A percentile compares a stretch with the other conserved stretches of the same genome.
phyloP scores from a whole-genome alignment of 2,888 invertebrate species.

The Mongoloraphidia duomilia region DNA sequence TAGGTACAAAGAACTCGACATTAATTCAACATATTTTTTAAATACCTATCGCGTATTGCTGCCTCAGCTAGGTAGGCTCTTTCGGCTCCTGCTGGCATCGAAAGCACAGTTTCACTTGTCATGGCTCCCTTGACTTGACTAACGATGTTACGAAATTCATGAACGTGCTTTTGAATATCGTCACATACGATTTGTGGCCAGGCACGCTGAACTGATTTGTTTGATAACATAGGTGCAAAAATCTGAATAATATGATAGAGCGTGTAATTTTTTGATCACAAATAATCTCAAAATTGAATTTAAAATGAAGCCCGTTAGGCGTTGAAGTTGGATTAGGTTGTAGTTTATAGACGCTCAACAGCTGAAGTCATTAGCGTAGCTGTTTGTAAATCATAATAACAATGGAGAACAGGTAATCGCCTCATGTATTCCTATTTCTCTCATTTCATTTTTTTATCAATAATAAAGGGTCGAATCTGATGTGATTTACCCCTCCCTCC shows the following conservation, averaged over 20 bases:
- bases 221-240: constrained; percentile 56
- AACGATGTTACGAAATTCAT: constrained; percentile 52
- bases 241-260: constrained; percentile 26
- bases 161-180: constrained; percentile 55
- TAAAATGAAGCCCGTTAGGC: background rate
- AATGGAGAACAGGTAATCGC: background rate
- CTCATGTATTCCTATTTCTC: too few species aligned
- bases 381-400: background rate
- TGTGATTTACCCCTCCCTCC: too few species aligned
- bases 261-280: background rate
- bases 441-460: too few species aligned
- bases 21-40: too few species aligned
- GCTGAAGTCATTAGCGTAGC: too few species aligned
- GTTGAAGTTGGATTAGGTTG: too few species aligned
- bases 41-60: constrained; percentile 29
- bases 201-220: constrained; percentile 50
- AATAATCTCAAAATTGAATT: background rate
- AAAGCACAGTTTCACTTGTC: constrained; percentile 70
- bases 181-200: constrained; percentile 61
- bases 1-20: too few species aligned
- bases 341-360: too few species aligned
- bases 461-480: too few species aligned
- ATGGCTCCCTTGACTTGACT: constrained; percentile 71
- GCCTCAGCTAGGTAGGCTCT: constrained; percentile 47
- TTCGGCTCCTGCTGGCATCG: constrained; percentile 68